Evolutionary conservation across 2,888 invertebrate species (phyloP).

Genomic region (Diarsia dahlii): DNA sequence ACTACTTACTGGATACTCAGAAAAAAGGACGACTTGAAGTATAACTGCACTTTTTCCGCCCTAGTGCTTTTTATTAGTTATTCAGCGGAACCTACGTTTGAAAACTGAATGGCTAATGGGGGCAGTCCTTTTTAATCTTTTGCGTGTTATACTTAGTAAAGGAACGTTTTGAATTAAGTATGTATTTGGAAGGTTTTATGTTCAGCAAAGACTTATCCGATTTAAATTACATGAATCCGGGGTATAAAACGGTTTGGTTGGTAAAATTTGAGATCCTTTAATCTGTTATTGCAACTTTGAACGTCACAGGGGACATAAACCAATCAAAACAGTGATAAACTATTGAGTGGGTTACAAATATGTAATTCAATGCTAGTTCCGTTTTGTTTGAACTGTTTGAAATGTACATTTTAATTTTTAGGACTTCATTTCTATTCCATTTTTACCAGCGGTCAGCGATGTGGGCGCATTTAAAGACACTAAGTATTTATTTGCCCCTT

Average conservation of each 20-base stretch:
- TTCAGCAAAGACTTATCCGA: background rate
- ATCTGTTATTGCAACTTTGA: background rate
- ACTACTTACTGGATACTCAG: constrained; percentile 11
- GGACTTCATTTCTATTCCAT: background rate
- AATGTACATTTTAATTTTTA: background rate
- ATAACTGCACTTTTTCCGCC: constrained; percentile 25
- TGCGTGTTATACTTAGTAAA: background rate
- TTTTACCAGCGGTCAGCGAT: too few species aligned
- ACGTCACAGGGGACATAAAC: too few species aligned
- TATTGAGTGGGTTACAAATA: too few species aligned
- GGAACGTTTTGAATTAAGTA: constrained; percentile 1
- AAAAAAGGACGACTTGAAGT: constrained; percentile 10
- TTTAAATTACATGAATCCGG: background rate
- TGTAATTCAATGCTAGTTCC: background rate
- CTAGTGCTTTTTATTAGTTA: constrained; percentile 34
- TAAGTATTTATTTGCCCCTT: too few species aligned
- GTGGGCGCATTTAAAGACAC: too few species aligned
- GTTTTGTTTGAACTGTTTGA: background rate
- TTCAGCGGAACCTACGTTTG: constrained; percentile 16
- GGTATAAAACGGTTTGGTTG: background rate
- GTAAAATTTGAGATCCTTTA: background rate
- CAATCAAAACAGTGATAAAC: too few species aligned
- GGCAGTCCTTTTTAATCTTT: constrained; percentile 18
- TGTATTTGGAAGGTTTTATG: background rate
- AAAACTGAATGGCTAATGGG: constrained; percentile 47